A percentile compares a stretch with the other conserved stretches of the same genome.
Conservation (phyloP, 2,797 vertebrate genomes). For the Natrix natrix region DNA sequence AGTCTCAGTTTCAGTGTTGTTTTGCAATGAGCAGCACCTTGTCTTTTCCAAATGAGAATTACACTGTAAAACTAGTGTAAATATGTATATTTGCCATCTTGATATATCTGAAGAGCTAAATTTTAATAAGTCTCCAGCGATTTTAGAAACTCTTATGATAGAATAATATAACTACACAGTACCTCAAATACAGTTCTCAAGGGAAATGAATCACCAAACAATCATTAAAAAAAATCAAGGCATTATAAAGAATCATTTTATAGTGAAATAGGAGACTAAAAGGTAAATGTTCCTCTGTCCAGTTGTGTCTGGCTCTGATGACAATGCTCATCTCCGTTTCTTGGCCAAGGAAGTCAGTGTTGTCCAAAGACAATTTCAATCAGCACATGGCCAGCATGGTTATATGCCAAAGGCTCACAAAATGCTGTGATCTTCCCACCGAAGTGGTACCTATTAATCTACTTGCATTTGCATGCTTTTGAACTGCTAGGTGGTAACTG, state of each 20-base stretch:
- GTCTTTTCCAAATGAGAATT: neutral
- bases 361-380: neutral
- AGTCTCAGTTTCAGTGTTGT: constrained; percentile 14
- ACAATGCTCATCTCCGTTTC: neutral
- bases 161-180: neutral
- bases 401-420: neutral
- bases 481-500: neutral
- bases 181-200: neutral
- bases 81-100: constrained; percentile 4
- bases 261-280: neutral
- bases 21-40: constrained; percentile 21
- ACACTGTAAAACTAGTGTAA: constrained; percentile 3
- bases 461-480: neutral
- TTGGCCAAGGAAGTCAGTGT: neutral
- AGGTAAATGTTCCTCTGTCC: neutral
- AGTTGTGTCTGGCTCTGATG: neutral
- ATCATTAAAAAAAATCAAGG: neutral
- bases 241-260: neutral
- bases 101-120: constrained; percentile 18
- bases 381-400: neutral
- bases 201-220: neutral
- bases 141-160: neutral
- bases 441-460: neutral
- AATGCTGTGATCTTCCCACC: neutral
- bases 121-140: neutral